These are phyloP conservation scores for Trichopoda pennipes DNA, from an alignment of 2,888 invertebrate genomes.

Conservation along the genomic window DNA sequence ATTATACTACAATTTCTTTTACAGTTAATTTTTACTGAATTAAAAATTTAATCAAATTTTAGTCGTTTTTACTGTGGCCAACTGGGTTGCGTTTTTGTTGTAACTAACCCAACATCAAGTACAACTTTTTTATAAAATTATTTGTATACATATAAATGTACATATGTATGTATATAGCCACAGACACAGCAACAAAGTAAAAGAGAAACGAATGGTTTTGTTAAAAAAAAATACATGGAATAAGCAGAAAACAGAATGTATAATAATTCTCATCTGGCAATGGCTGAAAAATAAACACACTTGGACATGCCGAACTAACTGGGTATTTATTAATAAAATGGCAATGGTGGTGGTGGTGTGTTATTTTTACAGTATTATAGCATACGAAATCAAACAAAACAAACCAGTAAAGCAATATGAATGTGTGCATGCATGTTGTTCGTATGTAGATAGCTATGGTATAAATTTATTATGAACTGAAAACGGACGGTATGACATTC, in stretches of 20 bases:
- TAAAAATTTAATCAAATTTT: too few relatives aligned
- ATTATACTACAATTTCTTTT: too few relatives aligned
- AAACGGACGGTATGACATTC: constrained; percentile 40
- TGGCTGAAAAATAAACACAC: constrained; percentile 47
- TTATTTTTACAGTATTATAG: constrained; percentile 17
- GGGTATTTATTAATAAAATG: constrained; percentile 9
- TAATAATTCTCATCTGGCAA: constrained; percentile 64
- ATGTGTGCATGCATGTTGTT: neutral
- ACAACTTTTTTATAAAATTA: constrained; percentile 35
- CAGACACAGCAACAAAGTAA: constrained; percentile 20
- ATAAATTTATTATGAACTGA: constrained; percentile 12
- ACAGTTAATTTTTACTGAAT: too few relatives aligned
- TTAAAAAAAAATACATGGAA: constrained; percentile 46
- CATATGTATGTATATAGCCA: neutral
- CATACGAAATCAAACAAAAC: constrained; percentile 21
- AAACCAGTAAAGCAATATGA: constrained; percentile 31
- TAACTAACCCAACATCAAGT: neutral
- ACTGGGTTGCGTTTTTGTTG: constrained; percentile 20
- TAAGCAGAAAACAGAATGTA: constrained; percentile 54
- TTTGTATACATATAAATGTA: neutral
- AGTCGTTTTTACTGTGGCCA: neutral
- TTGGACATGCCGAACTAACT: constrained; percentile 47
- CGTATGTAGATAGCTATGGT: constrained; percentile 27
- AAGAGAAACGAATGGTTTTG: constrained; percentile 41
- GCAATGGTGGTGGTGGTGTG: constrained; percentile 32